These are phyloP conservation scores for Arrhamphus sclerolepis DNA, from an alignment of 2,797 vertebrate genomes.

Conservation along the genomic window DNA sequence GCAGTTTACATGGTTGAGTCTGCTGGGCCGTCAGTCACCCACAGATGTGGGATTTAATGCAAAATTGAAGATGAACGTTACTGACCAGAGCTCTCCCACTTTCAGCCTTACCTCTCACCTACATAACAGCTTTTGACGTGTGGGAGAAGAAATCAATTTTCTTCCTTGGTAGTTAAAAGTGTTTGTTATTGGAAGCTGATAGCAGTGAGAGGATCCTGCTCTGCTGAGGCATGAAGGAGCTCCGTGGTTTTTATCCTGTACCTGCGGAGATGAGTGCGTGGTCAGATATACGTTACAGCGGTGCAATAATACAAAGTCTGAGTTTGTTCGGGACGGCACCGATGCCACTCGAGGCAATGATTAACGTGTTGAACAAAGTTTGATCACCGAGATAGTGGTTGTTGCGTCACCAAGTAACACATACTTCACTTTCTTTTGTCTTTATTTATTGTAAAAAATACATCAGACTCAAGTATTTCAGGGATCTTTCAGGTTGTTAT, in stretches of 20 bases:
- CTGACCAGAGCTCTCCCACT: neutral
- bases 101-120: conserved; percentile 3
- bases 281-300: conserved; percentile 51
- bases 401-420: too few species aligned
- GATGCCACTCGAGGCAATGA: conserved; percentile 64
- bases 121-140: conserved; percentile 5
- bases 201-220: neutral
- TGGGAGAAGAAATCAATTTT: conserved; percentile 38
- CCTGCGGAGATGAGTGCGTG: conserved; percentile 32
- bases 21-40: too few species aligned
- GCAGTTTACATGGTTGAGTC: too few species aligned
- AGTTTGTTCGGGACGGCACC: conserved; percentile 12
- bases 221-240: conserved; percentile 9
- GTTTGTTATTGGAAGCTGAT: conserved; percentile 21
- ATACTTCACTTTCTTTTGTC: neutral
- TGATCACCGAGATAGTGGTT: conserved; percentile 16
- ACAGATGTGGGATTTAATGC: too few species aligned
- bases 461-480: too few species aligned
- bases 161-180: conserved; percentile 3
- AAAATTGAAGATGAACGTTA: too few species aligned
- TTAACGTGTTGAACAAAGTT: conserved; percentile 77
- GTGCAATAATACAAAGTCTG: conserved; percentile 56
- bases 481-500: too few species aligned
- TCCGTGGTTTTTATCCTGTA: conserved; percentile 2
- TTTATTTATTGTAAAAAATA: too few species aligned